phyloP scores from a whole-genome alignment of 37 sponge, comb jelly and placozoan species.

The Crambe crambe region DNA sequence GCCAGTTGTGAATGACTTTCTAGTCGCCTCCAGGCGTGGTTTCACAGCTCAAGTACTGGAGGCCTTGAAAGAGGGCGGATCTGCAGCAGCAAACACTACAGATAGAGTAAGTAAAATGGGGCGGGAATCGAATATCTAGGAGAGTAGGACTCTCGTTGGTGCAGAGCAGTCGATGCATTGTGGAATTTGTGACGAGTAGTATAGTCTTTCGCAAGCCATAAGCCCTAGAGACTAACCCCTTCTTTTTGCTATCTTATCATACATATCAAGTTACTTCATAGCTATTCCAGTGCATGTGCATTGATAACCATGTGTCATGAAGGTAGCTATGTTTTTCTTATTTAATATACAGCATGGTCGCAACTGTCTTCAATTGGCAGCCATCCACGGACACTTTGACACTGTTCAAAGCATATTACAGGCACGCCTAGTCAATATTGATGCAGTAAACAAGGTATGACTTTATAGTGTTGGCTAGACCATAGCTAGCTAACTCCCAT shows the following conservation, averaged over 20 bases:
- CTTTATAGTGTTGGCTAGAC: not conserved
- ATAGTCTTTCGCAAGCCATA: too few relatives aligned
- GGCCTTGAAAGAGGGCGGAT: not conserved
- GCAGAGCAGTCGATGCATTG: not conserved
- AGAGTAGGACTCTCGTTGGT: not conserved
- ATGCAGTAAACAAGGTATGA: not conserved
- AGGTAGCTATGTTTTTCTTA: too few relatives aligned
- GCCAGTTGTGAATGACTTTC: not conserved
- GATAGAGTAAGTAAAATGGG: not conserved
- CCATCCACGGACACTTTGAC: conserved; percentile 43
- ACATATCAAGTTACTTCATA: too few relatives aligned
- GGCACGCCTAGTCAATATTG: not conserved
- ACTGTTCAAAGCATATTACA: conserved; percentile 48
- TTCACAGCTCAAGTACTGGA: not conserved
- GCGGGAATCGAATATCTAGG: not conserved
- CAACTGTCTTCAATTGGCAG: conserved; percentile 55
- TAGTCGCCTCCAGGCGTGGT: not conserved
- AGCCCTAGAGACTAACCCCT: too few relatives aligned
- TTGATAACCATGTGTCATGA: too few relatives aligned
- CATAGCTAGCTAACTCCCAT: too few relatives aligned
- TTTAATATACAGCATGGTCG: conserved; percentile 46
- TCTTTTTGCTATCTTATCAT: too few relatives aligned
- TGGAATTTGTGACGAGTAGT: too few relatives aligned
- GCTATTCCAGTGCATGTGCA: too few relatives aligned
- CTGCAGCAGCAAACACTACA: not conserved